Evolutionary conservation across 2,113 vertebrate species (phyloP), one percentile per base, ranked within the genome.

Genomic region (Pomatostomus ruficeps): DNA sequence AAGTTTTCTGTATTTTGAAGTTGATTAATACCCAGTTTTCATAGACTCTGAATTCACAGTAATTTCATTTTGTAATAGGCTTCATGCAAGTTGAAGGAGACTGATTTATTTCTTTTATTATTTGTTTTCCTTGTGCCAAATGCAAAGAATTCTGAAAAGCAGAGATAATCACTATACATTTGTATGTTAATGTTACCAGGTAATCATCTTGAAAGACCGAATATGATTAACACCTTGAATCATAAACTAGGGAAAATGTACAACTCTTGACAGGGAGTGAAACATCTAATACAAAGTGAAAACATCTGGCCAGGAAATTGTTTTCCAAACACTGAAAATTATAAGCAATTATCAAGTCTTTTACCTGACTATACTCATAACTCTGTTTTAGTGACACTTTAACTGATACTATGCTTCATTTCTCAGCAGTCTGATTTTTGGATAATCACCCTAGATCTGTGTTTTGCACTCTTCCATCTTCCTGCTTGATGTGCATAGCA

Each of bases 271-370:
- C 82, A 95, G 73, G 71, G 61, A 95, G 29, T 43, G 73, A 89
- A 92, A 90, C 83, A 93, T 94, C 95, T 89, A 95, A 87, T 77
- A 97, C 73, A 93, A 58, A 51, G 63, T 83, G 70, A 88, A 97
- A 96, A 92, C 96, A 95, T 96, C 95, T 97, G 96, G 94, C 63
- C 85, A 91, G 89, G 89, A 98, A 97, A 97, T 97, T 97, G 91
- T 95, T 97, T 98, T 95, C 89, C 89, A 94, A 97, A 97, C 88
- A 95, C 55, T 93, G 96, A 91, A 95, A 97, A 97, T 97, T 94
- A 94, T 94, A 97, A 95, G 96, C 92, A 98, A 97, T 97, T 97
- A 97, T 96, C 88, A 96, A 97, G 88, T 97, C 68, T 96, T 96
- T 97, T 96, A 92, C 83, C 89, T 84, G 82, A 59, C 86, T 96